A percentile compares a stretch with the other conserved stretches of the same genome.
Evolutionary conservation across 2,113 vertebrate species (phyloP).

Genomic region (Atherinomorus stipes): DNA sequence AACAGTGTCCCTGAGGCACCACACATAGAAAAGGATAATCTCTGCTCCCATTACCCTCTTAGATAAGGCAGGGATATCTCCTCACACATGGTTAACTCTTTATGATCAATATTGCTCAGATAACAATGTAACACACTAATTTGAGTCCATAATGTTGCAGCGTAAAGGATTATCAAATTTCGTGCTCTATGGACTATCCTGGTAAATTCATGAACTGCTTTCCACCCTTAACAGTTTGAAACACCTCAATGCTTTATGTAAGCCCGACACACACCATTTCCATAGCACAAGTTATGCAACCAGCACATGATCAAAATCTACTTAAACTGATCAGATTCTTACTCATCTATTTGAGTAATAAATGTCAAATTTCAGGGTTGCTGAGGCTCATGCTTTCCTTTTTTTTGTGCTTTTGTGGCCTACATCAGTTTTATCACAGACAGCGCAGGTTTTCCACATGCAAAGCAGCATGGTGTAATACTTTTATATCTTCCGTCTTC

Average conservation of each 20-base stretch:
- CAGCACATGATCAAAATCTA: too few relatives aligned
- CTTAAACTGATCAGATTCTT: neutral
- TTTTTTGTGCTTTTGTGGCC: too few relatives aligned
- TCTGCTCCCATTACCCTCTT: constrained; percentile 66
- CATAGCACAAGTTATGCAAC: neutral
- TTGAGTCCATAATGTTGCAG: constrained; percentile 12
- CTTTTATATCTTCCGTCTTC: neutral
- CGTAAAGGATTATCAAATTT: constrained; percentile 29
- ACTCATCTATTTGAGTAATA: too few relatives aligned
- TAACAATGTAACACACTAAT: constrained; percentile 4
- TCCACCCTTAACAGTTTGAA: neutral
- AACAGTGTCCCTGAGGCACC: constrained; percentile 60
- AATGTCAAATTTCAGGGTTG: too few relatives aligned
- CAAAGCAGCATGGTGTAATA: neutral
- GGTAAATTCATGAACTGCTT: neutral
- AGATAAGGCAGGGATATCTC: constrained; percentile 53
- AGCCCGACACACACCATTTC: neutral
- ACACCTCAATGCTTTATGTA: neutral
- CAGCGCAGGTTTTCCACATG: neutral
- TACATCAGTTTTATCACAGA: neutral
- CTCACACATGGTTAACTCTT: constrained; percentile 51
- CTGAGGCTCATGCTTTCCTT: too few relatives aligned
- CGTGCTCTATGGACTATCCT: constrained; percentile 1
- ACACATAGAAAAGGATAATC: constrained; percentile 67
- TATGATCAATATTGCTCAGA: constrained; percentile 3